These are phyloP conservation scores for Danio jaintianensis DNA, from an alignment of 2,797 vertebrate species.

Conservation along the genomic window DNA sequence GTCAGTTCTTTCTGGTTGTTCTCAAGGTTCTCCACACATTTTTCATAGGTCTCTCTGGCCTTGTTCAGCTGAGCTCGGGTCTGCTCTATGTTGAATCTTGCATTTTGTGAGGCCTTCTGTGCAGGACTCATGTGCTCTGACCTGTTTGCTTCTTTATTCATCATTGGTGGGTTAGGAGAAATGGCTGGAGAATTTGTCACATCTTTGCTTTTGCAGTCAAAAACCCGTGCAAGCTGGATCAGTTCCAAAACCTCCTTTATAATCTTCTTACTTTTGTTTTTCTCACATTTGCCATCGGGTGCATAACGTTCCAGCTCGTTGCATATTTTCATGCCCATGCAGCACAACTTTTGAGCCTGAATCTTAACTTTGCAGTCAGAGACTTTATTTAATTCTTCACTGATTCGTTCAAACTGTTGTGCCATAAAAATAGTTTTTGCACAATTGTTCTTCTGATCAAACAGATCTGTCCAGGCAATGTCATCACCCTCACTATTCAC, in stretches of 20 bases:
- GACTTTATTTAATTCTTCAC: background rate
- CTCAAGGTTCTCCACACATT: conserved; percentile 51
- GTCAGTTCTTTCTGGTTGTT: conserved; percentile 59
- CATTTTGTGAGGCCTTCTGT: background rate
- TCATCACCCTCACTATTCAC: background rate
- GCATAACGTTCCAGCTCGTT: background rate
- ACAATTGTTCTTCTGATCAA: conserved; percentile 4
- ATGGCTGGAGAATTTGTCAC: conserved; percentile 45
- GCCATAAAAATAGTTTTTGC: background rate
- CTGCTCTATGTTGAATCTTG: conserved; percentile 37
- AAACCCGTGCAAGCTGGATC: background rate
- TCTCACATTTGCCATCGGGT: conserved; percentile 1
- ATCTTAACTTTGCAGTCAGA: background rate
- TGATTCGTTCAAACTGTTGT: background rate
- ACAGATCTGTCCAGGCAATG: conserved; percentile 42
- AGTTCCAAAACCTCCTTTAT: conserved; percentile 31
- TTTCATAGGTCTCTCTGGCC: conserved; percentile 52
- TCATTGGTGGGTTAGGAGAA: conserved; percentile 46
- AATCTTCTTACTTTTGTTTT: background rate
- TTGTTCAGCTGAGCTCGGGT: conserved; percentile 33
- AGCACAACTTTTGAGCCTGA: conserved; percentile 15
- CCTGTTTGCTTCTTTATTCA: conserved; percentile 29
- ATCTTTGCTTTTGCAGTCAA: conserved; percentile 54
- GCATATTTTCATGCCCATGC: conserved; percentile 22
- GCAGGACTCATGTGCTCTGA: background rate